phyloP scores from a whole-genome alignment of 2,113 vertebrate genomes.

The Paraplagusia blochii region DNA sequence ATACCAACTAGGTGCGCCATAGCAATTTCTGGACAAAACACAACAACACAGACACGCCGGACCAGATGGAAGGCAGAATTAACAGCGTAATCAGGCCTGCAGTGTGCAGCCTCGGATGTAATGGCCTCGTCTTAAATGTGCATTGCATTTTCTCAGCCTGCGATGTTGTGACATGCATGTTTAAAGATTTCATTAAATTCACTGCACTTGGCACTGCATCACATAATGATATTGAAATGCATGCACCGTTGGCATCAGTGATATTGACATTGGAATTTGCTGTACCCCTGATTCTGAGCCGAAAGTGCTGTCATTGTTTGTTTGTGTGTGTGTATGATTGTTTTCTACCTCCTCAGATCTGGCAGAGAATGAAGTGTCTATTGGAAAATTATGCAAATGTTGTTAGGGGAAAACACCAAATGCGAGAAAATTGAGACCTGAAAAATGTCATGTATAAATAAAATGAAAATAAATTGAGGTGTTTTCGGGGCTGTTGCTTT shows the following conservation, averaged over 20 bases:
- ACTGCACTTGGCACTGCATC: constrained; percentile 57
- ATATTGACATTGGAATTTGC: constrained; percentile 69
- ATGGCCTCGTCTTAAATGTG: constrained; percentile 32
- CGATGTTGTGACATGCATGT: constrained; percentile 39
- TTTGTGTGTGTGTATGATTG: constrained; percentile 18
- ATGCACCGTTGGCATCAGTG: constrained; percentile 65
- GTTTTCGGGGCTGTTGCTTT: constrained; percentile 44
- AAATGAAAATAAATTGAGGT: constrained; percentile 30
- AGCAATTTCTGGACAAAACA: constrained; percentile 48
- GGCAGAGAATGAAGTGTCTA: constrained; percentile 62
- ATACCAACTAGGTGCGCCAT: constrained; percentile 37
- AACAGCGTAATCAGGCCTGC: constrained; percentile 53
- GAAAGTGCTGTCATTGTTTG: constrained; percentile 60
- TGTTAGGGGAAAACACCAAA: constrained; percentile 38
- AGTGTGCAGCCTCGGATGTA: constrained; percentile 25
- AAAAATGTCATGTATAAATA: constrained; percentile 40
- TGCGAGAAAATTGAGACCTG: constrained; percentile 48
- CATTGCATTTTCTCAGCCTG: constrained; percentile 37
- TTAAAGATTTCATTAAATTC: constrained; percentile 68
- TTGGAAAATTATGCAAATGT: constrained; percentile 67
- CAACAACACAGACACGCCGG: constrained; percentile 22
- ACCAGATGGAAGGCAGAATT: constrained; percentile 46
- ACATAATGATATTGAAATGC: constrained; percentile 72
- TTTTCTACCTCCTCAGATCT: constrained; percentile 41
- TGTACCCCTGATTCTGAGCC: constrained; percentile 53